Base-by-base conservation (phyloP, 1,140 invertebrate genomes). In the Helicoverpa zea region DNA sequence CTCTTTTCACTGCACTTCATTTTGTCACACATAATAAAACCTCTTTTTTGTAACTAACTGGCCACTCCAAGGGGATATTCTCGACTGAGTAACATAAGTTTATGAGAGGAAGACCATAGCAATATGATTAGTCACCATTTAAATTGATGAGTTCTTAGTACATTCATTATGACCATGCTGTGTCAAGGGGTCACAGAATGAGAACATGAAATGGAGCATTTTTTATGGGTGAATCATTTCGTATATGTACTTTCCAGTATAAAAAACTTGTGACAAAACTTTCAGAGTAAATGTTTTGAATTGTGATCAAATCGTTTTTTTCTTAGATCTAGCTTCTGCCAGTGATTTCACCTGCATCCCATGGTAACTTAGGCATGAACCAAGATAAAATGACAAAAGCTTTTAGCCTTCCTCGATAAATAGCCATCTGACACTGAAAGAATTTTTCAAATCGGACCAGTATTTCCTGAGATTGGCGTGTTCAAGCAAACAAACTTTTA, bases 1-100 rank as follows among this genome's bases (percentile, higher is more conserved):
- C 70, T 58, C n/a, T 73, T 73, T 73, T 73, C 70, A 73, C n/a
- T 73, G 30, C 16, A 73, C 70, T 73, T 54, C 70, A 73, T 73
- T 13, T 58, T 58, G 13, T 11, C 54, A 73, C 23, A 35, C 2
- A 16, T 16, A 66, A 54, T 16, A 58, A 58, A 56, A 56, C 14
- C 11, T 12, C n/a, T 43, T 30, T 52, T 52, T 29, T 9, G 2
- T 12, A 47, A 70, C 23, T 58, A 59, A 74, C 54, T 47, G 43
- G 30, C 18, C 56, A 49, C 35, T 13, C 16, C 4, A 2, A 61
- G 11, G 5, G n/a, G 11, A 35, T 23, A 59, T 43, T 18, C 35
- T 35, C 49, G n/a, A 72, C 68, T 72, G 68, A 72, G 51, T 72
- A 14, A 54, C 12, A 51, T 23, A 70, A 52, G 16, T 10, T 54